These are phyloP conservation scores for Umimayanthus kanabou DNA, from an alignment of 92 coral and sea anemone species.

Conservation along the genomic window DNA sequence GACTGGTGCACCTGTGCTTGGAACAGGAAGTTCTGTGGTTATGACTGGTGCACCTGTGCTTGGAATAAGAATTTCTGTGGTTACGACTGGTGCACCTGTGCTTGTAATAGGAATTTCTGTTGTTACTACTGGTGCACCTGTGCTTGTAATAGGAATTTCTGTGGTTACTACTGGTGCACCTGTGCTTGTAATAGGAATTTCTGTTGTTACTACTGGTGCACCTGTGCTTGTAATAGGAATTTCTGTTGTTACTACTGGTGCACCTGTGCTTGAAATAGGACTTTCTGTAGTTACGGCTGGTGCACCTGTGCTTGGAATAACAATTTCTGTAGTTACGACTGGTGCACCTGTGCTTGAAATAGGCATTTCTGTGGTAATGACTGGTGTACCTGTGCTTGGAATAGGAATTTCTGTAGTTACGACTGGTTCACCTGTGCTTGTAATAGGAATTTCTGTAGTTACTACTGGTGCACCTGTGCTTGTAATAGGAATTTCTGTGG, in stretches of 20 bases:
- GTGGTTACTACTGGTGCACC: not conserved
- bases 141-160: not conserved
- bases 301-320: not conserved
- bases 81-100: not conserved
- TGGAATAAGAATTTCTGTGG: not conserved
- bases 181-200: not conserved
- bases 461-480: too few species aligned
- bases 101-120: not conserved
- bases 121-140: slow-evolving; percentile 2
- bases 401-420: not conserved
- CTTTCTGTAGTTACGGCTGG: not conserved
- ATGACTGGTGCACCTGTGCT: slow-evolving; percentile 1
- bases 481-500: not conserved
- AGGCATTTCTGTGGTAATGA: not conserved
- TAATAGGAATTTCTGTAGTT: too few species aligned
- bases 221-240: not conserved
- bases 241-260: not conserved
- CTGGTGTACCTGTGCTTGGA: slow-evolving; percentile 8
- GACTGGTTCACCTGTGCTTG: not conserved
- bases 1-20: not conserved
- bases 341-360: not conserved
- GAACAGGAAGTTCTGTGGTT: not conserved
- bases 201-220: not conserved
- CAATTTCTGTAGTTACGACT: not conserved
- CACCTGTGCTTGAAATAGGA: not conserved